Conservation (phyloP, 2,113 vertebrate species). For the Onychostruthus taczanowskii region DNA sequence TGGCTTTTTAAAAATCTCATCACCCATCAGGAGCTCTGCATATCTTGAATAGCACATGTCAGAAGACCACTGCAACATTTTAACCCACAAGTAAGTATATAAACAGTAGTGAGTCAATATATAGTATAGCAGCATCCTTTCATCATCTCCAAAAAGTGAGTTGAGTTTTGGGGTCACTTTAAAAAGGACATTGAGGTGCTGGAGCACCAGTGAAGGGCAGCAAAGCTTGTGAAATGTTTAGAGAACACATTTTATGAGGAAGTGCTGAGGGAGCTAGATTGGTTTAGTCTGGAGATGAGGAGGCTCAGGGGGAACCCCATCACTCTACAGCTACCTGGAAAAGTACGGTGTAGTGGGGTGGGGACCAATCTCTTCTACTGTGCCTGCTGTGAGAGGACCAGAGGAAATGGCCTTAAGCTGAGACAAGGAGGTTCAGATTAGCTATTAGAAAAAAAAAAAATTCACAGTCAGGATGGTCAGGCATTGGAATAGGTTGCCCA, state of each 20-base stretch:
- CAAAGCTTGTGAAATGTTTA: neutral
- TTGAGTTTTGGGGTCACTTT: neutral
- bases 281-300: neutral
- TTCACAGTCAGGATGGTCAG: neutral
- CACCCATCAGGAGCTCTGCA: neutral
- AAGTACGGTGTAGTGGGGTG: neutral
- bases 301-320: neutral
- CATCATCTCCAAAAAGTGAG: neutral
- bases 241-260: neutral
- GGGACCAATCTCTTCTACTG: neutral
- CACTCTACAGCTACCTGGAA: neutral
- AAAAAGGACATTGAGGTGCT: neutral
- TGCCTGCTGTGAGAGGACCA: neutral
- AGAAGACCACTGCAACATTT: neutral
- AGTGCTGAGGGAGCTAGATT: neutral
- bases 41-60: accelerated
- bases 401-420: neutral
- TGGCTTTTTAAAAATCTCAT: neutral
- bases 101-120: neutral
- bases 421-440: neutral
- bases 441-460: neutral
- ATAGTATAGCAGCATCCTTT: neutral
- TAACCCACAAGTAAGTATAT: neutral
- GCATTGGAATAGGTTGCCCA: neutral
- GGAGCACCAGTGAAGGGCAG: neutral